These are phyloP conservation scores for Seladonia tumulorum DNA, from an alignment of 2,888 invertebrate genomes.

Conservation along the genomic window DNA sequence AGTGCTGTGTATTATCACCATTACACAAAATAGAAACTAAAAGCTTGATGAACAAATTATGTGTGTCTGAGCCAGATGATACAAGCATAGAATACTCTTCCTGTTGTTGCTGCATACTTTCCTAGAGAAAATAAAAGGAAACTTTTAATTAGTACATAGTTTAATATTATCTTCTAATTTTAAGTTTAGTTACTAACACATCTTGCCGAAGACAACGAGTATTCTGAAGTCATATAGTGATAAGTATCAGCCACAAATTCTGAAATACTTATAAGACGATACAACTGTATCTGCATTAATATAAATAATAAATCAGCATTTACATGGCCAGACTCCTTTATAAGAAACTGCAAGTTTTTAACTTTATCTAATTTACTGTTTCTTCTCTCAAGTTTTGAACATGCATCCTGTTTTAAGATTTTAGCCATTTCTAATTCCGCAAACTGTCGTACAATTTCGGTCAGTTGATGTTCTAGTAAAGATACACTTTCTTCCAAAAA, in stretches of 20 bases:
- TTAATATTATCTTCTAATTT: not conserved
- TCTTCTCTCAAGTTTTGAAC: slow-evolving; percentile 69
- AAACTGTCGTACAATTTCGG: slow-evolving; percentile 70
- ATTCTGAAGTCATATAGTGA: slow-evolving; percentile 79
- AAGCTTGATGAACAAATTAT: slow-evolving; percentile 76
- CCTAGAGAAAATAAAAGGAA: slow-evolving; percentile 66
- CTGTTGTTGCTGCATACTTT: slow-evolving; percentile 76
- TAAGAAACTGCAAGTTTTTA: slow-evolving; percentile 71
- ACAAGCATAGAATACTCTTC: slow-evolving; percentile 70
- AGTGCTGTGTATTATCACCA: slow-evolving; percentile 50
- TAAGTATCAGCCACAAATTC: slow-evolving; percentile 77
- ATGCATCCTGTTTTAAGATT: slow-evolving; percentile 75
- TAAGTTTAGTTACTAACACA: slow-evolving; percentile 72
- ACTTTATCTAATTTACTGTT: slow-evolving; percentile 73
- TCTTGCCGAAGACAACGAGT: slow-evolving; percentile 75
- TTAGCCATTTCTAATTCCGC: slow-evolving; percentile 73
- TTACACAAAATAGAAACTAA: slow-evolving; percentile 74
- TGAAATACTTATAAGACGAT: slow-evolving; percentile 73
- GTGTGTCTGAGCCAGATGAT: slow-evolving; percentile 60
- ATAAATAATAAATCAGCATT: slow-evolving; percentile 78
- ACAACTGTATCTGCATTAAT: slow-evolving; percentile 78
- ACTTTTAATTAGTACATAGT: not conserved
- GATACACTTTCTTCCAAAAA: slow-evolving; percentile 76
- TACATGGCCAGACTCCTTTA: slow-evolving; percentile 78
- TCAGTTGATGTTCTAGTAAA: slow-evolving; percentile 72